Percentiles rank a stretch among this genome's conserved stretches.
phyloP scores from a whole-genome alignment of 2,888 invertebrate species.

The Megalurothrips usitatus region DNA sequence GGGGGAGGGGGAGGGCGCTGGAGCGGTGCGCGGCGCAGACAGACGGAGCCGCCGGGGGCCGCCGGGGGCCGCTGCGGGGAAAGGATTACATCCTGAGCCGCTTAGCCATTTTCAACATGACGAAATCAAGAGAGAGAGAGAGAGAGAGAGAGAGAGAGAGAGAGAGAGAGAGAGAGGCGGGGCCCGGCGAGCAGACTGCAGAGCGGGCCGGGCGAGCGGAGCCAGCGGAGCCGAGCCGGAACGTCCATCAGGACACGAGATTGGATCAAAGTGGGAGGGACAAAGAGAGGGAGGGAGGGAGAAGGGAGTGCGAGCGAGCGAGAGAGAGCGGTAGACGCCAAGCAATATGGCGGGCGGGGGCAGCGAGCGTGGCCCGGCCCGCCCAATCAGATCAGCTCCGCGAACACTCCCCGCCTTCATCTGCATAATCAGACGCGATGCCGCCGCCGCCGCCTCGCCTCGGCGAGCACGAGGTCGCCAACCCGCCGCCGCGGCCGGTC shows the following conservation, averaged over 20 bases:
- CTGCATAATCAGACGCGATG: conserved; percentile 9
- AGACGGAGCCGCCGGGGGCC: not conserved
- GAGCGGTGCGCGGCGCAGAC: not conserved
- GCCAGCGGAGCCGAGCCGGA: not conserved
- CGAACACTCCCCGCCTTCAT: conserved; percentile 7
- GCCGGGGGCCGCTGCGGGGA: not conserved
- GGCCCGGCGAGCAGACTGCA: not conserved
- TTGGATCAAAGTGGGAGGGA: conserved; percentile 21
- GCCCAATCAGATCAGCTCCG: conserved; percentile 22
- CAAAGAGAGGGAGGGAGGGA: not conserved
- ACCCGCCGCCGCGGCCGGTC: not conserved
- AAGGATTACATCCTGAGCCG: conserved; percentile 22
- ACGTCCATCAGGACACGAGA: not conserved
- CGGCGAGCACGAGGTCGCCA: not conserved
- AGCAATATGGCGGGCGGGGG: not conserved
- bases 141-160: too few relatives aligned
- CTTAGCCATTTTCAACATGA: conserved; percentile 23
- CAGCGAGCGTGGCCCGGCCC: not conserved
- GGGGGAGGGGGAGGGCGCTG: not conserved
- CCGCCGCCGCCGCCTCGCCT: not conserved
- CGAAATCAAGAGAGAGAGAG: conserved; percentile 22
- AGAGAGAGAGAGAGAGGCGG: not conserved
- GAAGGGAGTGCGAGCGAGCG: not conserved
- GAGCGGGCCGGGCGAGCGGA: not conserved
- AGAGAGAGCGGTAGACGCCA: not conserved